These are phyloP conservation scores for Stigmatopora argus DNA, from an alignment of 2,113 vertebrate species.

Conservation along the genomic window DNA sequence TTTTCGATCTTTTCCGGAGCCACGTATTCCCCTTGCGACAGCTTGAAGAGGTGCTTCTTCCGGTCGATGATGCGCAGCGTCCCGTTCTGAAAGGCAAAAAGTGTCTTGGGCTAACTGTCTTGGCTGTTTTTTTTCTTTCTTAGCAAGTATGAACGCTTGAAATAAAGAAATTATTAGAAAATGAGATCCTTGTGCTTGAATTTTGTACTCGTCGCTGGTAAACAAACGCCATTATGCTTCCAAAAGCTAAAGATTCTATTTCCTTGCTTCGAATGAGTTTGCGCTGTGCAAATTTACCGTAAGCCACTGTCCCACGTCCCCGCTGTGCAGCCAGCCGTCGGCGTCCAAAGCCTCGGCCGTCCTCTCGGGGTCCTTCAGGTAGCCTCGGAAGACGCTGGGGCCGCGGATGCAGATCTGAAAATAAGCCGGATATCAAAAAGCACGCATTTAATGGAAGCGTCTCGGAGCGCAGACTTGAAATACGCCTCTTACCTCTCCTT, in stretches of 20 bases:
- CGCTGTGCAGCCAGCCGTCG: constrained; percentile 74
- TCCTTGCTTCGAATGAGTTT: too few relatives aligned
- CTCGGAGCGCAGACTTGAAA: too few relatives aligned
- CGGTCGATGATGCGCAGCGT: constrained; percentile 73
- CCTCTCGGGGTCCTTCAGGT: constrained; percentile 66
- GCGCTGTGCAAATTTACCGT: constrained; percentile 50
- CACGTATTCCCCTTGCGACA: constrained; percentile 75
- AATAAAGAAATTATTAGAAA: too few relatives aligned
- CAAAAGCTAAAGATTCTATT: too few relatives aligned
- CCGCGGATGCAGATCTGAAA: constrained; percentile 71
- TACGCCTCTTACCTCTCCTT: constrained; percentile 67
- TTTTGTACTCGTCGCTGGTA: neutral
- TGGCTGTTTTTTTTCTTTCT: too few relatives aligned
- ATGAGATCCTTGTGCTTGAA: too few relatives aligned
- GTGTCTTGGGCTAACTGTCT: too few relatives aligned
- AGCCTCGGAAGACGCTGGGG: constrained; percentile 71
- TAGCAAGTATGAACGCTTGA: too few relatives aligned
- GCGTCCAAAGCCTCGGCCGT: constrained; percentile 68
- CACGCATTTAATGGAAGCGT: too few relatives aligned
- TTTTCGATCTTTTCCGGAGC: constrained; percentile 79
- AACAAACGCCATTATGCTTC: too few relatives aligned
- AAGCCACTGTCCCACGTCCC: constrained; percentile 76
- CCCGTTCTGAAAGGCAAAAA: constrained; percentile 63
- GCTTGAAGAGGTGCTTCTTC: constrained; percentile 77
- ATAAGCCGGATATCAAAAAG: neutral